Evolutionary conservation across 35 echinoderm and acorn worm species (phyloP).

Genomic region (Apostichopus japonicus): DNA sequence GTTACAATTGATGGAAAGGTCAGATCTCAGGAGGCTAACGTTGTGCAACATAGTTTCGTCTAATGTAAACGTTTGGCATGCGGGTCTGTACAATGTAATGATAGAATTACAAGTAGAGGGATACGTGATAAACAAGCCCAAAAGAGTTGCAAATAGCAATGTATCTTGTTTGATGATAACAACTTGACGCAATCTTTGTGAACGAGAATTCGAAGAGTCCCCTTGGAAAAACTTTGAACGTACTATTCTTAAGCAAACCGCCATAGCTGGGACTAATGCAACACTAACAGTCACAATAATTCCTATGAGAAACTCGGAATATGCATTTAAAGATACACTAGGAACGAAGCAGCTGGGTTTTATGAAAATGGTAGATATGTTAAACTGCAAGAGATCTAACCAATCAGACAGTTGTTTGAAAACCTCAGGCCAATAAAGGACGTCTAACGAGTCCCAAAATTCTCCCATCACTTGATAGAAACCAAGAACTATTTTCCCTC

Average conservation of each 20-base stretch:
- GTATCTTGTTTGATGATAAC: neutral
- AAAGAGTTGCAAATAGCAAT: neutral
- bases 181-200: neutral
- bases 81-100: conserved; percentile 28
- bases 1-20: conserved; percentile 51
- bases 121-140: conserved; percentile 55
- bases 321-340: no score
- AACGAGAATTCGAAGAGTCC: no score
- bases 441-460: conserved; percentile 13
- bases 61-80: conserved; percentile 38
- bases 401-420: neutral
- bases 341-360: conserved; percentile 38
- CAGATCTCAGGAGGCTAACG: neutral
- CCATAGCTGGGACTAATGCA: neutral
- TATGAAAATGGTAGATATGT: neutral
- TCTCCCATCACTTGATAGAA: conserved; percentile 54
- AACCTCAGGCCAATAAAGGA: conserved; percentile 8
- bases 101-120: conserved; percentile 54
- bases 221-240: neutral
- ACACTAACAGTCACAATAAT: neutral
- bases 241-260: no score
- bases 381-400: neutral
- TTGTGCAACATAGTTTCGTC: neutral
- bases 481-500: conserved; percentile 44
- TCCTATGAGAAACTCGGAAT: no score